Evolutionary conservation across 2,797 vertebrate genomes (phyloP).

Genomic region (Mormyrus hasselquistii): DNA sequence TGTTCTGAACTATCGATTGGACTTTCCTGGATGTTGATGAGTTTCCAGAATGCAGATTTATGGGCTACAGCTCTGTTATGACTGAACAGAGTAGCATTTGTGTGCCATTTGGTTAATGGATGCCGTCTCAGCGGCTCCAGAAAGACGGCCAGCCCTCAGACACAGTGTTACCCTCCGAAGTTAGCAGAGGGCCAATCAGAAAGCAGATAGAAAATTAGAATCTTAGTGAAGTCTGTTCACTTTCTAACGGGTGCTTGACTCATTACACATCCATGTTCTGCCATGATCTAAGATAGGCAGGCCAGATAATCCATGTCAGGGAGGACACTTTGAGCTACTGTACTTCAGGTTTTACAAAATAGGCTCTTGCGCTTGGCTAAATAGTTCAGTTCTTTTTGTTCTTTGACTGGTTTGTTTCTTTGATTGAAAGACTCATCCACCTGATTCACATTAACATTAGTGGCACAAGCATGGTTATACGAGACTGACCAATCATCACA

Average conservation of each 20-base stretch:
- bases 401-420: background rate
- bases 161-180: background rate
- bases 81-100: background rate
- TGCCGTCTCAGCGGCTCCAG: background rate
- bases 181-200: background rate
- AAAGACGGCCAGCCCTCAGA: background rate
- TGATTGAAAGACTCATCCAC: background rate
- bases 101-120: background rate
- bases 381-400: background rate
- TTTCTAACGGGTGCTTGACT: background rate
- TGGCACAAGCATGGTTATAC: background rate
- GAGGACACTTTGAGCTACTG: background rate
- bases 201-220: background rate
- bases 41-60: background rate
- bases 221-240: background rate
- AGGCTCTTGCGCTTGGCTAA: background rate
- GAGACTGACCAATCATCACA: background rate
- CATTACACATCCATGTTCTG: background rate
- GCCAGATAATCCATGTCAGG: background rate
- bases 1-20: background rate
- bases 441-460: background rate
- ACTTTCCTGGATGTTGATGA: background rate
- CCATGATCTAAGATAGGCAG: background rate
- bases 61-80: background rate
- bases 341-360: background rate